These are phyloP conservation scores for Hydrozoanthus tunicans DNA, from an alignment of 64 coral and sea anemone genomes.

Conservation along the genomic window DNA sequence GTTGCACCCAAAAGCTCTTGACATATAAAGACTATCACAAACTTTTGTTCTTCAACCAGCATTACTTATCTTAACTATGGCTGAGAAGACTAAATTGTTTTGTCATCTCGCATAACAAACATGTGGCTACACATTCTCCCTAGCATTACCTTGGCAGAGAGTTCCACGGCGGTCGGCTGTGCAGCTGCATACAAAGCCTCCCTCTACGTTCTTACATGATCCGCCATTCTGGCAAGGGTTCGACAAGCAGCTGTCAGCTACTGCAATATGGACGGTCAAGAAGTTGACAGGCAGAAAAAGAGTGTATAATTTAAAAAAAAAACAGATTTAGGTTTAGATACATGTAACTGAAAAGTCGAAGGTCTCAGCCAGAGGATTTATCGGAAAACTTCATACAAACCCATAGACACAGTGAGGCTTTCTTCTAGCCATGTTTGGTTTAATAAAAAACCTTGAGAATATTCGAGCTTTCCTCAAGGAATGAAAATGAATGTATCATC, in stretches of 20 bases:
- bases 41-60: no score
- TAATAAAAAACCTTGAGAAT: no score
- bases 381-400: no score
- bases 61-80: neutral
- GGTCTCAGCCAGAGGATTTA: no score
- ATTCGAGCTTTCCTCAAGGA: no score
- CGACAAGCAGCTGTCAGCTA: conserved; percentile 86
- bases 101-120: neutral
- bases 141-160: conserved; percentile 53
- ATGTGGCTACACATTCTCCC: neutral
- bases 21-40: no score
- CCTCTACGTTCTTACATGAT: conserved; percentile 60
- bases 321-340: neutral
- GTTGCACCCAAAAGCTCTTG: no score
- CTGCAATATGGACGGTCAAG: conserved; percentile 4
- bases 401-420: no score
- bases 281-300: neutral
- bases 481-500: no score
- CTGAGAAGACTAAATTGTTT: neutral
- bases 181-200: conserved; percentile 75
- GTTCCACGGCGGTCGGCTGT: conserved; percentile 61
- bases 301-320: neutral
- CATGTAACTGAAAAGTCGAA: neutral
- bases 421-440: no score
- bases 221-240: conserved; percentile 88